Conservation (phyloP, 2,888 invertebrate species). For the Lithophane leautieri region DNA sequence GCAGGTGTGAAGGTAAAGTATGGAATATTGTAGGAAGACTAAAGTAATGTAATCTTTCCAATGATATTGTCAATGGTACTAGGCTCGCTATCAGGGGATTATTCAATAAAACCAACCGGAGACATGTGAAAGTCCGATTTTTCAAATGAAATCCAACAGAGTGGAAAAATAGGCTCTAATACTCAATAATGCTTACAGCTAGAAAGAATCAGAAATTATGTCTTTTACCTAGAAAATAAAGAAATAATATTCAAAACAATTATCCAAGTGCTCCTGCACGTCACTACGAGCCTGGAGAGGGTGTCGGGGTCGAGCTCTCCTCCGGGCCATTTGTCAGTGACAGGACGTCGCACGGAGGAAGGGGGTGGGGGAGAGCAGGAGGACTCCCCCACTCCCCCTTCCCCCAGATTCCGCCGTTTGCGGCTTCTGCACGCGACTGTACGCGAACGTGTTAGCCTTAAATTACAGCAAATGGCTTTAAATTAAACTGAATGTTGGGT, state of each 20-base stretch:
- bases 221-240: neutral
- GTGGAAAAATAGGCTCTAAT: neutral
- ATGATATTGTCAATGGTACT: too few relatives aligned
- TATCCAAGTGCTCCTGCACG: slow-evolving; percentile 56
- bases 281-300: slow-evolving; percentile 79
- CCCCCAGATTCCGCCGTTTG: slow-evolving; percentile 80
- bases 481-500: slow-evolving; percentile 65
- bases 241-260: slow-evolving; percentile 24
- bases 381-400: slow-evolving; percentile 51
- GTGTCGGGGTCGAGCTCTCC: slow-evolving; percentile 88
- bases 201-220: neutral
- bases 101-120: neutral
- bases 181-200: neutral
- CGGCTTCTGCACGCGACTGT: slow-evolving; percentile 83
- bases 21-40: neutral
- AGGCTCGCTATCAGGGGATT: neutral
- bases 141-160: neutral
- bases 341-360: slow-evolving; percentile 84
- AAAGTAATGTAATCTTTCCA: neutral
- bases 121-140: neutral
- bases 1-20: too few relatives aligned
- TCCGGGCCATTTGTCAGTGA: slow-evolving; percentile 90
- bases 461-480: slow-evolving; percentile 73
- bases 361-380: slow-evolving; percentile 50
- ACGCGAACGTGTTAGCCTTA: slow-evolving; percentile 77